Conservation (phyloP, 2,888 invertebrate species). For the Tryphoninae sp. region DNA sequence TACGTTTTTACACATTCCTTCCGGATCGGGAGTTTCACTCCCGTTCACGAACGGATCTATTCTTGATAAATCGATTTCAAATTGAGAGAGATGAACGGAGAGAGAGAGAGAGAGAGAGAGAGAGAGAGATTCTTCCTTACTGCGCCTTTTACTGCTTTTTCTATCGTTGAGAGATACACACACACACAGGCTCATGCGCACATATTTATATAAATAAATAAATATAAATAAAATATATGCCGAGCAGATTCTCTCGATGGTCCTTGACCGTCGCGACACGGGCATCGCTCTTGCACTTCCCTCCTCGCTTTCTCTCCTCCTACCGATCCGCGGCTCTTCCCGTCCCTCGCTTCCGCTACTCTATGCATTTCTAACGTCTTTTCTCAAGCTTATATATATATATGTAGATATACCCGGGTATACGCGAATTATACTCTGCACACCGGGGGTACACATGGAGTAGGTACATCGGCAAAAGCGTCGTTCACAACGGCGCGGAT, state of each 20-base stretch:
- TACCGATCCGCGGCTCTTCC: not conserved
- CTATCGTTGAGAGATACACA: not conserved
- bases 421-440: constrained; percentile 40
- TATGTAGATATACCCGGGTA: not conserved
- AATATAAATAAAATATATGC: not conserved
- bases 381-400: not conserved
- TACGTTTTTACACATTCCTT: not conserved
- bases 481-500: not conserved
- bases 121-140: not conserved
- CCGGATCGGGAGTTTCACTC: not conserved
- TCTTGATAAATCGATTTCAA: constrained; percentile 48
- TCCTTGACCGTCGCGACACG: constrained; percentile 48
- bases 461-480: constrained; percentile 7
- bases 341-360: constrained; percentile 8
- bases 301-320: no score
- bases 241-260: constrained; percentile 30
- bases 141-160: not conserved
- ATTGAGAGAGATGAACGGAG: not conserved
- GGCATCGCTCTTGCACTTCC: not conserved
- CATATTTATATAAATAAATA: not conserved
- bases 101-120: no score
- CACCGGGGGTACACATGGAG: constrained; percentile 4
- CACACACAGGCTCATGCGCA: not conserved
- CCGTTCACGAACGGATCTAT: constrained; percentile 23
- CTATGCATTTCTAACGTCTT: constrained; percentile 57